Evolutionary conservation across 2,888 invertebrate species (phyloP), one percentile per base, ranked within the genome.

Genomic region (Neria commutata): DNA sequence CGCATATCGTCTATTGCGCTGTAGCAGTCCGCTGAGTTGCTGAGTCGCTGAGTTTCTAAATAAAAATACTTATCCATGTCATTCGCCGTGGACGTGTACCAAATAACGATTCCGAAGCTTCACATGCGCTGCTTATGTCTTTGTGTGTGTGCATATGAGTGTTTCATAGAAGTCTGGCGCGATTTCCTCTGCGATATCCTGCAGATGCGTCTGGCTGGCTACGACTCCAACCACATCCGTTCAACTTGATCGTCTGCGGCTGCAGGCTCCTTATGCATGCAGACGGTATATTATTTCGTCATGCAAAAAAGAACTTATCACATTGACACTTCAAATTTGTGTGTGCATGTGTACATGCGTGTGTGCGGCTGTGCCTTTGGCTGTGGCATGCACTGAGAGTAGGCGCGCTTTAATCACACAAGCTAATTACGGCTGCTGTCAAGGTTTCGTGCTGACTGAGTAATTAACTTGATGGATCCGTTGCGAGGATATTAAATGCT

Each of bases 31-130:
- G n/a, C n/a, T n/a, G n/a, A n/a, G 37, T 37, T n/a, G 10, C 21
- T 6, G 42, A 37, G n/a, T 21, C 19, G 47, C 47, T 46, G 58
- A 60, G 56, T 56, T 58, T 25, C 50, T 51, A 60, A 60, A 60
- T 60, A 58, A 60, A 63, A 63, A 58, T 58, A 58, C 47, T 58
- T 50, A 63, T 58, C 63, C 63, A 48, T 58, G 46, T 42, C 58
- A 56, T 54, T 63, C 56, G 58, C 47, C 47, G 11, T n/a, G 33
- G 53, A 60, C 63, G n/a, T n/a, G n/a, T n/a, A n/a, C n/a, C n/a
- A n/a, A n/a, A n/a, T n/a, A n/a, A n/a, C n/a, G n/a, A n/a, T n/a
- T n/a, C n/a, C n/a, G n/a, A n/a, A n/a, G n/a, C n/a, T n/a, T n/a
- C n/a, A n/a, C n/a, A n/a, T n/a, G n/a, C n/a, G n/a, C n/a, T n/a